phyloP scores from a whole-genome alignment of 2,888 invertebrate species.

The Hanleya hanleyi region DNA sequence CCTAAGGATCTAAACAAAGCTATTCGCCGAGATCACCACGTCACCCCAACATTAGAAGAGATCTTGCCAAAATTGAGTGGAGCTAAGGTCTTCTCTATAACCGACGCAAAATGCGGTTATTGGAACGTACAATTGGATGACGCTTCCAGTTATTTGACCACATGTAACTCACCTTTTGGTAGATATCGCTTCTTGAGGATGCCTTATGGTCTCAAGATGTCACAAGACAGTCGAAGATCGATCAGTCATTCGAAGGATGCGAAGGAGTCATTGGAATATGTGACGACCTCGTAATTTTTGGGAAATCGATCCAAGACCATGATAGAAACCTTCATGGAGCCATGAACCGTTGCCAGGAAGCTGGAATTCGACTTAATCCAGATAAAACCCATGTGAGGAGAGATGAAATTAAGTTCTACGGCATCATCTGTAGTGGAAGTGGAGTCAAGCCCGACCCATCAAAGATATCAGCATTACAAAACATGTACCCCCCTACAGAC shows the following conservation, averaged over 20 bases:
- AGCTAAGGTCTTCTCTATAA: slow-evolving; percentile 23
- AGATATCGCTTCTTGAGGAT: neutral
- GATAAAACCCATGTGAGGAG: slow-evolving; percentile 8
- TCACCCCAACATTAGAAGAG: slow-evolving; percentile 27
- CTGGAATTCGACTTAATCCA: slow-evolving; percentile 11
- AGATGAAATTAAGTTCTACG: slow-evolving; percentile 30
- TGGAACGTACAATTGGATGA: slow-evolving; percentile 26
- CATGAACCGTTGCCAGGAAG: neutral
- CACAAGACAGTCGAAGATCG: slow-evolving; percentile 13
- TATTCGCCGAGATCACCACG: slow-evolving; percentile 21
- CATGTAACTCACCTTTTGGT: slow-evolving; percentile 23
- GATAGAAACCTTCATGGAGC: slow-evolving; percentile 1
- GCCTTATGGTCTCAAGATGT: slow-evolving; percentile 9
- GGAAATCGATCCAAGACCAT: slow-evolving; percentile 6
- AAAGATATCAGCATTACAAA: slow-evolving; percentile 22
- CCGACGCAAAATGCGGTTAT: slow-evolving; percentile 33
- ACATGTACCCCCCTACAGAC: slow-evolving; percentile 23
- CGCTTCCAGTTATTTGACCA: slow-evolving; percentile 6
- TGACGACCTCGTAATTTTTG: slow-evolving; percentile 14
- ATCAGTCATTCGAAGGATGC: slow-evolving; percentile 17
- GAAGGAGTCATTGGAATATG: slow-evolving; percentile 4
- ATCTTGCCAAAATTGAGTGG: slow-evolving; percentile 21
- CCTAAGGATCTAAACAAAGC: neutral
- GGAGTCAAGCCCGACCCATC: slow-evolving; percentile 35
- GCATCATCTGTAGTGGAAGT: slow-evolving; percentile 18